Conservation (phyloP, 1,140 invertebrate species). For the Arion vulgaris region DNA sequence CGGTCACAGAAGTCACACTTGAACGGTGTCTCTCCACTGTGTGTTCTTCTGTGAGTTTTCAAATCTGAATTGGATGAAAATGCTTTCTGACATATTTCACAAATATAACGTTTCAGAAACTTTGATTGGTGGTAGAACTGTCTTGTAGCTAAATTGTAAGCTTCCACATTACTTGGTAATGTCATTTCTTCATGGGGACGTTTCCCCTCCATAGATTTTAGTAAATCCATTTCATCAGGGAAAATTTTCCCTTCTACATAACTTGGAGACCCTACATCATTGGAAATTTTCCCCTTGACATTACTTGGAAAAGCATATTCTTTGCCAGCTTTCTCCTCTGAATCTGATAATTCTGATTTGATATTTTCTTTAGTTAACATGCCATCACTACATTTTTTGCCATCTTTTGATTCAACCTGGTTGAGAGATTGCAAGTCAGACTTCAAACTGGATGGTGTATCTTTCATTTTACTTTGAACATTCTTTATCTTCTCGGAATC, state of each 20-base stretch:
- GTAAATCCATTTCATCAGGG: too few species aligned
- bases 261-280: too few species aligned
- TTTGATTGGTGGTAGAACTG: slow-evolving; percentile 35
- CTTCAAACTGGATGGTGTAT: background rate
- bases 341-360: background rate
- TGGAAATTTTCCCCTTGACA: background rate
- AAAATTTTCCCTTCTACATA: too few species aligned
- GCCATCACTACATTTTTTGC: background rate
- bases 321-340: background rate
- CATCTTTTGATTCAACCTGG: background rate
- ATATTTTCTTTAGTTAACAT: background rate
- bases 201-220: too few species aligned
- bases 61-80: slow-evolving; percentile 46
- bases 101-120: slow-evolving; percentile 40
- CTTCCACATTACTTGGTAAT: slow-evolving; percentile 31
- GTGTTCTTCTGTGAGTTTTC: slow-evolving; percentile 45
- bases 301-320: too few species aligned
- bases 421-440: background rate
- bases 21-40: slow-evolving; percentile 47
- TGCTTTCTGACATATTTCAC: slow-evolving; percentile 42
- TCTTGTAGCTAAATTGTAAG: slow-evolving; percentile 38
- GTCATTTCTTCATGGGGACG: too few species aligned
- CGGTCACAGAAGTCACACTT: slow-evolving; percentile 49
- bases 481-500: slow-evolving; percentile 1
- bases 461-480: background rate